Base-by-base conservation (phyloP, 2,888 invertebrate genomes). In the Trichopoda pennipes region DNA sequence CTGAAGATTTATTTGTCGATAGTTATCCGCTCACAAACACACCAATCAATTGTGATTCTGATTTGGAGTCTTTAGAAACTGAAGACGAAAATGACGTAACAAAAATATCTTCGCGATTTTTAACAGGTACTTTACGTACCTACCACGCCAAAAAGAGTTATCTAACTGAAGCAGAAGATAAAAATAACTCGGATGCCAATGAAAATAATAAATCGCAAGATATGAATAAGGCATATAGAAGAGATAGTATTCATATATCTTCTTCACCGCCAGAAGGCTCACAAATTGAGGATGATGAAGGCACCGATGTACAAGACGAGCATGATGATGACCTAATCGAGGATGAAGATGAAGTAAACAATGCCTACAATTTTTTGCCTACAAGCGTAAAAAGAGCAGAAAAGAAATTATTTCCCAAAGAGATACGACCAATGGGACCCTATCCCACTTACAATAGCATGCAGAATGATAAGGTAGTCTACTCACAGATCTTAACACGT, bases 1-100 rank as follows among this genome's bases (percentile, higher is more conserved):
- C 56, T 0, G 72, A 69, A 51, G 82, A 79, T 47, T 68, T 82
- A 63, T 82, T 82, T 79, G 53, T 53, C n/a, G 79, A 82, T 17
- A 82, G 19, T 72, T 79, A 82, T 76, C 75, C 82, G 1, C 3
- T 72, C 0, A 79, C 82, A 16, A 60, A 44, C 21, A 79, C 82
- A 19, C 79, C 79, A 1, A 51, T 82, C 17, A 64, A 75, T 53
- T 47, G 42, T 51, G 58, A 66, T 23, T 47, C 32, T 8, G 55
- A 72, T 12, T n/a, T 72, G 38, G 75, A 75, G 17, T 53, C 66
- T 53, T 72, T 49, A 8, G 66, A 82, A 17, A 68, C 21, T 21
- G 79, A 74, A 23, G 75, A 61, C 38, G 69, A 47, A n/a, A 73
- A 77, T 44, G 78, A 78, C 68, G 42, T 23, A 3, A 82, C 82